Evolutionary conservation across 2,888 invertebrate species (phyloP), one percentile per base, ranked within the genome.

Genomic region (Drosophila meridiana): DNA sequence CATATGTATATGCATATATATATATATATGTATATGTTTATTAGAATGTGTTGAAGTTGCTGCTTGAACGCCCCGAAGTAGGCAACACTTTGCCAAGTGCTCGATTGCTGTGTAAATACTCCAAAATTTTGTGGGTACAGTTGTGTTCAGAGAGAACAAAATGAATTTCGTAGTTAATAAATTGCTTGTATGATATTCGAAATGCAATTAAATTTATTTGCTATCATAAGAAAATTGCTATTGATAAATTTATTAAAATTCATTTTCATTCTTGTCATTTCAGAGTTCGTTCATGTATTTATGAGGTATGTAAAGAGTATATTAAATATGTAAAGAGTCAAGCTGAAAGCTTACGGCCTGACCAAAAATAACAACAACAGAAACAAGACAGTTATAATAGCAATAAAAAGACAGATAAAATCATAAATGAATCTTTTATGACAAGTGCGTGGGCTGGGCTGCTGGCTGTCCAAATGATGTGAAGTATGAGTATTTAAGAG

Each of bases 341-440:
- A 64, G 72, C 63, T 42, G 9, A 84, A 82, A 89, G 79, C 89
- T 89, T 84, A 87, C 64, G 58, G 56, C 69, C 73, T 74, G 52
- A 58, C 50, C 62, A 50, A 61, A 62, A 57, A 76, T 59, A 48
- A 52, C 32, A 42, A 13, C 40, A 26, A 53, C 36, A 42, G 11
- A 32, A 13, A 53, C 59, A 65, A 40, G 40, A n/a, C 38, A 55
- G 56, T 30, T 40, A 56, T 28, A 45, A 40, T 50, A 7, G 60
- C 14, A 34, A 53, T 26, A 43, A 73, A 80, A 62, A 48, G 6
- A 50, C 34, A 56, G 75, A 80, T 76, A 83, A 80, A 82, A 79
- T 80, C 69, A 71, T 87, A 82, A 82, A 87, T 80, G 85, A 87
- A 85, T 85, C 83, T 85, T 85, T 89, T 89, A 80, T 86, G 85